phyloP scores from a whole-genome alignment of 1,140 invertebrate genomes.

The Drosophila ficusphila region DNA sequence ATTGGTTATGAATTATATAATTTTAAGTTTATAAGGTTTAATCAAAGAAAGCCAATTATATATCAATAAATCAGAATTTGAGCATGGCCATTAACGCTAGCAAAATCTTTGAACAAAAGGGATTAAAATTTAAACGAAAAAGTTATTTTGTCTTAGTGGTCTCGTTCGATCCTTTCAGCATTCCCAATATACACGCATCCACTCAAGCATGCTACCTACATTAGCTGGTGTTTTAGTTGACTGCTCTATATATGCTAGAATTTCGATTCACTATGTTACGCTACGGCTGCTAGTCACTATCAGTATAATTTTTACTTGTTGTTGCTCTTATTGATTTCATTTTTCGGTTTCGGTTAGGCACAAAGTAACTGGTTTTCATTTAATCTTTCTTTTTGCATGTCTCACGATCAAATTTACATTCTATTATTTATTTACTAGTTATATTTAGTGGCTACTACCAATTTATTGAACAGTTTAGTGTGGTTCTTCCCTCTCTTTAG shows the following conservation, averaged over 20 bases:
- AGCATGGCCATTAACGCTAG: neutral
- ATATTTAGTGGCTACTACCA: constrained; percentile 60
- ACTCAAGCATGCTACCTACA: constrained; percentile 13
- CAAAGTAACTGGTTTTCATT: constrained; percentile 72
- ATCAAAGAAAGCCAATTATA: no score
- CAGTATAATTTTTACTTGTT: constrained; percentile 60
- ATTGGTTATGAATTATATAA: no score
- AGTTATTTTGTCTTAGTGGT: neutral
- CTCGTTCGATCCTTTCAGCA: neutral
- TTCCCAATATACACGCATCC: constrained; percentile 4
- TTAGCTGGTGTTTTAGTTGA: constrained; percentile 51
- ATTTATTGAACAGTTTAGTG: constrained; percentile 64
- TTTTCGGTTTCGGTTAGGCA: constrained; percentile 70
- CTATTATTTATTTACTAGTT: constrained; percentile 71
- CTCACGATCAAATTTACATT: constrained; percentile 44
- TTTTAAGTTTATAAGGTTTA: no score
- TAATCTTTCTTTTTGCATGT: constrained; percentile 19
- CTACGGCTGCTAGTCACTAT: constrained; percentile 60
- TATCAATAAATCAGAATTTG: neutral
- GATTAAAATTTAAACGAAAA: neutral
- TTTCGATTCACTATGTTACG: constrained; percentile 53
- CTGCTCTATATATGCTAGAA: constrained; percentile 53
- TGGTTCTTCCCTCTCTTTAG: constrained; percentile 35
- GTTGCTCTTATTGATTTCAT: constrained; percentile 67
- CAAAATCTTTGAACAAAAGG: neutral